A percentile compares a stretch with the other conserved stretches of the same genome.
These are phyloP conservation scores for Lithosia quadra DNA, from an alignment of 2,888 invertebrate genomes.

Conservation along the genomic window DNA sequence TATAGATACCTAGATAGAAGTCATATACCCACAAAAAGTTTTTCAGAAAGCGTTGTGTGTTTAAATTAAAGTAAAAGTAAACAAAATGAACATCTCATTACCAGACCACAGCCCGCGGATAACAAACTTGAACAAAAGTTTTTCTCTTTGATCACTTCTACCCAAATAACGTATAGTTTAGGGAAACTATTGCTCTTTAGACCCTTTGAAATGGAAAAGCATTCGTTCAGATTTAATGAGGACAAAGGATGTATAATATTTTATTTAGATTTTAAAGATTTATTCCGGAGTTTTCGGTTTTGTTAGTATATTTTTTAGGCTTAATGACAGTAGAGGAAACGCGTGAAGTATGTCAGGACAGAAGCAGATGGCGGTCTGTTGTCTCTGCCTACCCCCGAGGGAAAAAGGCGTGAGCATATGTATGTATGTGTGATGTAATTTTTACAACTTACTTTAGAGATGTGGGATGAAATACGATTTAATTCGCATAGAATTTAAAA, in stretches of 20 bases:
- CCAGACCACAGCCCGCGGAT: background rate
- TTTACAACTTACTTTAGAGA: too few species aligned
- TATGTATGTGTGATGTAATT: too few species aligned
- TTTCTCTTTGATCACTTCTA: slow-evolving; percentile 5
- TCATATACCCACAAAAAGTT: background rate
- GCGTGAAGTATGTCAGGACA: too few species aligned
- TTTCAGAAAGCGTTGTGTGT: background rate
- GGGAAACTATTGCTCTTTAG: background rate
- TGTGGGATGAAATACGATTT: background rate
- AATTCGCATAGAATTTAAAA: background rate
- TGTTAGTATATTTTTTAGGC: too few species aligned
- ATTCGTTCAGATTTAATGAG: background rate
- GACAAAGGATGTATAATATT: background rate
- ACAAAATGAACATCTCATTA: slow-evolving; percentile 8
- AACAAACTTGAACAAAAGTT: slow-evolving; percentile 1
- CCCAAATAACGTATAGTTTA: slow-evolving; percentile 12
- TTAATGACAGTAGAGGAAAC: too few species aligned
- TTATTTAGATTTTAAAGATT: too few species aligned
- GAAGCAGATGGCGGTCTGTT: too few species aligned
- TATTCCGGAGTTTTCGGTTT: too few species aligned
- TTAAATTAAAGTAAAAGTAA: background rate
- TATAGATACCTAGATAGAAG: too few species aligned
- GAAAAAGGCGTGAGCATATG: too few species aligned
- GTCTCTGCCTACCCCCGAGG: too few species aligned
- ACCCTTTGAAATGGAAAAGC: background rate